Percentiles rank a stretch among this genome's conserved stretches.
Evolutionary conservation across 1,140 invertebrate genomes (phyloP).

Genomic region (Plutomurus gul): DNA sequence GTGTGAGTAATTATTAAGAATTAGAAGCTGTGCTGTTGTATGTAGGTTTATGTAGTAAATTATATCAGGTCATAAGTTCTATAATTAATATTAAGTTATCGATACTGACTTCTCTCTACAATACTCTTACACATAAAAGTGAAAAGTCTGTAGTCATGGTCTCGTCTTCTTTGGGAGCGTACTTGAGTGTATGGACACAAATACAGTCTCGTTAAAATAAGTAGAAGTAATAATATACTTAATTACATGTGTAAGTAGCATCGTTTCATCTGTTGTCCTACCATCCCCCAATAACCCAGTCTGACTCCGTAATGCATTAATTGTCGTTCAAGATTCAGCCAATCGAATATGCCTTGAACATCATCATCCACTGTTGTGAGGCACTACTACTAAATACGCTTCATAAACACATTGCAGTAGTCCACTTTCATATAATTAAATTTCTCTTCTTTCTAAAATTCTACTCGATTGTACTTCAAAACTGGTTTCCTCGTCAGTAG

Average conservation of each 20-base stretch:
- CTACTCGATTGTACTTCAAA: too few relatives aligned
- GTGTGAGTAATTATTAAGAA: conserved; percentile 1
- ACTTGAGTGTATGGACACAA: conserved; percentile 23
- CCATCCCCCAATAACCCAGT: background rate
- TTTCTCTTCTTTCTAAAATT: too few relatives aligned
- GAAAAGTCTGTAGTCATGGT: conserved; percentile 14
- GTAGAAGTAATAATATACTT: conserved; percentile 19
- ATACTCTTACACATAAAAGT: conserved; percentile 10
- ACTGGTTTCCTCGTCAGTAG: too few relatives aligned
- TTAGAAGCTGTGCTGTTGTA: conserved; percentile 7
- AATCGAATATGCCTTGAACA: too few relatives aligned
- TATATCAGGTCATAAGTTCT: background rate
- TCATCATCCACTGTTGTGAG: too few relatives aligned
- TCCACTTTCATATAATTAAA: too few relatives aligned
- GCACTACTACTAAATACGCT: too few relatives aligned
- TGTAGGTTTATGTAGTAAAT: background rate
- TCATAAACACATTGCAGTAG: too few relatives aligned
- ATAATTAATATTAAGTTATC: too few relatives aligned
- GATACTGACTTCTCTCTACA: background rate
- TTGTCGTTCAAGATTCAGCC: too few relatives aligned
- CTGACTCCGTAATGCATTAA: background rate
- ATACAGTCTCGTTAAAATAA: conserved; percentile 25
- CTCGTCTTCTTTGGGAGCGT: conserved; percentile 13
- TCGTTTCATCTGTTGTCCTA: background rate
- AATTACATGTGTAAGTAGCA: background rate